Evolutionary conservation across 2,888 invertebrate genomes (phyloP), one percentile per base, ranked within the genome.

Genomic region (Eupithecia exiguata): DNA sequence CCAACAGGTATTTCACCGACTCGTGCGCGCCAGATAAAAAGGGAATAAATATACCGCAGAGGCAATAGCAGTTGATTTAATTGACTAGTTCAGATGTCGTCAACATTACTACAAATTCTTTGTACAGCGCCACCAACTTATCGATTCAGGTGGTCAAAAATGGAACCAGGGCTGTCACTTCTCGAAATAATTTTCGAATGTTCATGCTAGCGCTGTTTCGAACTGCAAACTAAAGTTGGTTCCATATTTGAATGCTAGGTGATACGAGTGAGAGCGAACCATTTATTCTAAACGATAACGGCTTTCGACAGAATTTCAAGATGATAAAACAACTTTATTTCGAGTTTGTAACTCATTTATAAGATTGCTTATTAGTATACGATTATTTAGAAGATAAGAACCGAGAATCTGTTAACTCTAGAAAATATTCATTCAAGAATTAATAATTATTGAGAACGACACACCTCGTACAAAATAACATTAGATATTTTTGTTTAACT

Each of bases 1-100:
- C 69, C 79, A 86, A 84, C 86, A 84, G 88, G 87, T 88, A 90
- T 90, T 91, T 90, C 89, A 91, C 90, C 88, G 91, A 90, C 92
- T 89, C 93, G 92, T 92, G 93, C 92, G 88, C 86, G 80, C 78
- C 84, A 89, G 91, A 93, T 91, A 92, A 91, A 90, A 90, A 88
- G 79, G 85, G 84, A 86, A 92, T 91, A 91, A 91, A 91, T 89
- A 91, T 90, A 91, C 87, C 84, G 87, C 86, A 89, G 87, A 85
- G 84, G 88, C 88, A 89, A 89, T 90, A 92, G 89, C 86, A 90
- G 91, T 88, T 87, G 92, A 91, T 92, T 92, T 94, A 93, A 94
- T 94, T 93, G 93, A 91, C 89, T 89, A 88, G 91, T 84, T 89
- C 89, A 89, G 90, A 91, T 87, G 91, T 88, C 79, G 80, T 89